Conservation (phyloP, 2,797 vertebrate species). For the Morus bassanus region DNA sequence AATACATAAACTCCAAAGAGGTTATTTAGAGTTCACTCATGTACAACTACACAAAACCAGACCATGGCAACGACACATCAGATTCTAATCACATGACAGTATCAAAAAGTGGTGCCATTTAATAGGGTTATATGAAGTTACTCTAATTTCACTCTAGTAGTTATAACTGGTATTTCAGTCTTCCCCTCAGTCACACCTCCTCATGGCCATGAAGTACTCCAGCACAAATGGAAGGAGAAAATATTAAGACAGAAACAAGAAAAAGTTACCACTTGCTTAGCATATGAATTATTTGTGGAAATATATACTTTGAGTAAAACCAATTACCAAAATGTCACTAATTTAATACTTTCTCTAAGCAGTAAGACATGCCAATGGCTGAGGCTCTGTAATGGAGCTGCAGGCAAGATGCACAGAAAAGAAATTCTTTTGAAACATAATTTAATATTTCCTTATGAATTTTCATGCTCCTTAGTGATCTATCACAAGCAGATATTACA, state of each 20-base stretch:
- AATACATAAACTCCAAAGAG: background rate
- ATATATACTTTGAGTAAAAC: background rate
- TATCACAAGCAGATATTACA: conserved; percentile 37
- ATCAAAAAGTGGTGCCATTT: background rate
- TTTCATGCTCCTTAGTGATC: conserved; percentile 38
- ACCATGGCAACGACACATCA: background rate
- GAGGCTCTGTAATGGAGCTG: background rate
- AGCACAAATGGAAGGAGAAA: background rate
- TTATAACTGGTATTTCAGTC: background rate
- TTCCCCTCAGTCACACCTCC: background rate
- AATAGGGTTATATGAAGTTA: background rate
- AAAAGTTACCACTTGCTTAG: background rate
- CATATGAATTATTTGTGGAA: background rate
- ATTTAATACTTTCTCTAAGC: background rate
- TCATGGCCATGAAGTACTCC: background rate
- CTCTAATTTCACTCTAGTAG: background rate
- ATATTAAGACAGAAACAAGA: background rate
- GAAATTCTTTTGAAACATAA: conserved; percentile 31
- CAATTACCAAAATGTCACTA: background rate
- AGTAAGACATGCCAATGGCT: background rate
- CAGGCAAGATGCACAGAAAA: background rate
- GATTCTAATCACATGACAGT: background rate
- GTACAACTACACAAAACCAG: background rate
- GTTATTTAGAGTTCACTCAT: background rate
- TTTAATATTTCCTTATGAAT: conserved; percentile 34